phyloP scores from a whole-genome alignment of 2,113 vertebrate species.

The Pelecanoides urinatrix region DNA sequence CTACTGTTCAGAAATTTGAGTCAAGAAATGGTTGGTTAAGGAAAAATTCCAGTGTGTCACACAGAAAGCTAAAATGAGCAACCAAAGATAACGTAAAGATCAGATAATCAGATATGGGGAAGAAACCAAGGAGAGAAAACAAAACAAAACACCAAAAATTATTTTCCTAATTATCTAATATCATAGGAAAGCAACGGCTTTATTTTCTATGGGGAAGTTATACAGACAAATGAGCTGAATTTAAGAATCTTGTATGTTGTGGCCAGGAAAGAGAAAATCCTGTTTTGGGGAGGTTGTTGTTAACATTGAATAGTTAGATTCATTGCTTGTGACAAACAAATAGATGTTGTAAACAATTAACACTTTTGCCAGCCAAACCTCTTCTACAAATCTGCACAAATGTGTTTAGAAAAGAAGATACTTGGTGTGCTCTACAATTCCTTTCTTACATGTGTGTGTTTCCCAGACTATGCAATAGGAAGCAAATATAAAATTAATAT shows the following conservation, averaged over 20 bases:
- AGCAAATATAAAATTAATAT: not conserved
- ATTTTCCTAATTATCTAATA: not conserved
- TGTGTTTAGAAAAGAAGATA: not conserved
- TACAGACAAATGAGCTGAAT: not conserved
- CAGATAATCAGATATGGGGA: not conserved
- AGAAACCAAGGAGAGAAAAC: not conserved
- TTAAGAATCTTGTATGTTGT: not conserved
- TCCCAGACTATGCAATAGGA: not conserved
- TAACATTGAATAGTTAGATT: not conserved
- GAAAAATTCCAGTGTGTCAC: not conserved
- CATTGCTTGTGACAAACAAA: not conserved
- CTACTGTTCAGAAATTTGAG: not conserved
- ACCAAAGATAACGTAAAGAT: not conserved
- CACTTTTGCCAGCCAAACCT: not conserved
- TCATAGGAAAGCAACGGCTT: not conserved
- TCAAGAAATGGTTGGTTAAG: not conserved
- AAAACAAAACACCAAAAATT: not conserved
- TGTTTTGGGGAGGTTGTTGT: not conserved
- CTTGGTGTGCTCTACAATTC: not conserved
- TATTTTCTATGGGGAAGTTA: not conserved
- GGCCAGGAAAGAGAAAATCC: not conserved
- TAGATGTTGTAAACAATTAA: not conserved
- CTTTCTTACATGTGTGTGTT: not conserved
- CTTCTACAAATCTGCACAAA: not conserved
- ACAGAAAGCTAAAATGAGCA: not conserved